Evolutionary conservation across 2,797 vertebrate species (phyloP).

Genomic region (Sebastes oblongus): DNA sequence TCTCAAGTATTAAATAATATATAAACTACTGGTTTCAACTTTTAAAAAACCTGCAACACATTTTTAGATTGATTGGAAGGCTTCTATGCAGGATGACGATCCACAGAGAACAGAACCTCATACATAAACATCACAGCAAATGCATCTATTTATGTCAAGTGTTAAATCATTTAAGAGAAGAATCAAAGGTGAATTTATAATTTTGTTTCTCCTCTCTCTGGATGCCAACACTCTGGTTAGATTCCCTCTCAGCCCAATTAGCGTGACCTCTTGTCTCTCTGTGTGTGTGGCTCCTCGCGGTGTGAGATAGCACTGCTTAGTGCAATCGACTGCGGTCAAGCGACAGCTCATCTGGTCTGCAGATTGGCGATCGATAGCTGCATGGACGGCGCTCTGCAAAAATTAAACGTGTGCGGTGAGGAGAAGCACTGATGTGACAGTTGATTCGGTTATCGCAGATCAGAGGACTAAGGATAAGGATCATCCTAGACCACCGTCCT

Average conservation of each 20-base stretch:
- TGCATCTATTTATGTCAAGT: not conserved
- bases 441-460: constrained; percentile 48
- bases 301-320: constrained; percentile 50
- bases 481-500: not conserved
- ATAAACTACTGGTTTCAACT: not conserved
- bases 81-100: not conserved
- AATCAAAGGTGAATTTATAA: not conserved
- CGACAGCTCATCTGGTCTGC: constrained; percentile 12
- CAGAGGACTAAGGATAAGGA: not conserved
- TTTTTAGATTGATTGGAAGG: not conserved
- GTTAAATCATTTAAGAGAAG: not conserved
- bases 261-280: constrained; percentile 22
- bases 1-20: not conserved
- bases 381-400: constrained; percentile 1
- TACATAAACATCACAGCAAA: not conserved
- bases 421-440: constrained; percentile 17
- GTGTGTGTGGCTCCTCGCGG: not conserved
- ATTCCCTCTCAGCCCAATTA: constrained; percentile 53
- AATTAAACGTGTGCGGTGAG: not conserved
- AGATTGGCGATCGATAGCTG: constrained; percentile 40
- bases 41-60: not conserved
- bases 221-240: not conserved
- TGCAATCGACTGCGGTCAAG: constrained; percentile 42
- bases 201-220: not conserved
- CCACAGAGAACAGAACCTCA: not conserved